Evolutionary conservation across 2,888 invertebrate species (phyloP), one percentile per base, ranked within the genome.

Genomic region (Aproaerema taeniolella): DNA sequence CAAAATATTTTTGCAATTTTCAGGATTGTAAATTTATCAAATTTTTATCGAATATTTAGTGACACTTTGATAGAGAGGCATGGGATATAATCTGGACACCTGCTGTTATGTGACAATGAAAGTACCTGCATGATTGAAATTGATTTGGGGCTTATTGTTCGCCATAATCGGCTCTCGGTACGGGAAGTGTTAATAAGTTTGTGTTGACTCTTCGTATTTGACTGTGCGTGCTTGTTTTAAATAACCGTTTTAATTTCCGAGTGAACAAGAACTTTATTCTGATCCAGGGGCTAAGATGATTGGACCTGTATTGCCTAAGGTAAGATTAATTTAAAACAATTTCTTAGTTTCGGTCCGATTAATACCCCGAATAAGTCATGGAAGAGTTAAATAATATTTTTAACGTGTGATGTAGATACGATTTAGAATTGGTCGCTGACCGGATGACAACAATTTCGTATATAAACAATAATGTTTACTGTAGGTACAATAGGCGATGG

Each of bases 21-120:
- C 10, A 6, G 29, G 38, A 39, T 42, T 33, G 32, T n/a, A 31
- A 26, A 9, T 9, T 8, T 4, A 6, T 20, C 8, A 14, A 41
- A 36, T 40, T 42, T 42, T 41, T 24, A 25, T 15, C 45, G 42
- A 40, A 38, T 32, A 45, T 47, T 46, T 49, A 48, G 39, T 53
- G 43, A 41, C 46, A 49, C 55, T 56, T 20, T 54, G 46, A 53
- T 55, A 51, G 53, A 53, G 53, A 55, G 54, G 48, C 56, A 61
- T 57, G 58, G 55, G 57, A 61, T 55, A 50, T 61, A 41, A 59
- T 62, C 60, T 58, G 61, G 60, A 57, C 62, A 61, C 59, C 64
- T 53, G 52, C 52, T 63, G 61, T 63, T 59, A 58, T 61, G 61
- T 62, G 61, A 66, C 64, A 67, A 67, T 56, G 39, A 58, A 61